Conservation (phyloP, 92 coral and sea anemone genomes). For the Zoanthus sansibaricus region DNA sequence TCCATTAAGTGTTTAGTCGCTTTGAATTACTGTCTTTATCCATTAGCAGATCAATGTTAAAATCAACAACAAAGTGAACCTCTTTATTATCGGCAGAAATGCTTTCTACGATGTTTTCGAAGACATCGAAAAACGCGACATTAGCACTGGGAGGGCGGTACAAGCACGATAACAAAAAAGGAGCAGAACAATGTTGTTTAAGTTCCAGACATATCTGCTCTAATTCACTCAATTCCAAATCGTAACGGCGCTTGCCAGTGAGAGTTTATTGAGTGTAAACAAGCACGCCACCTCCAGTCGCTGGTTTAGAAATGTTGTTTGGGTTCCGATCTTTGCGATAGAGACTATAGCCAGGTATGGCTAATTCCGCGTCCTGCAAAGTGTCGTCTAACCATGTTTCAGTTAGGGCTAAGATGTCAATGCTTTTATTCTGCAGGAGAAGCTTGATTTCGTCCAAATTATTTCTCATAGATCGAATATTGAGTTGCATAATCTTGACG, state of each 20-base stretch:
- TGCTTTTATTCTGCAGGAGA: not conserved
- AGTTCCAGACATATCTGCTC: constrained; percentile 24
- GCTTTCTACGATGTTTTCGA: not conserved
- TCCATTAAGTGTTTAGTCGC: constrained; percentile 29
- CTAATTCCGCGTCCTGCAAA: constrained; percentile 9
- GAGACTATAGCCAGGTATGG: constrained; percentile 19
- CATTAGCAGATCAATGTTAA: constrained; percentile 34
- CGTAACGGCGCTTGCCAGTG: not conserved
- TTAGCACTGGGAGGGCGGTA: constrained; percentile 23
- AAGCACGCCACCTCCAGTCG: constrained; percentile 8
- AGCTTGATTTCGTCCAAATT: constrained; percentile 21
- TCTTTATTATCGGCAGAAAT: constrained; percentile 36
- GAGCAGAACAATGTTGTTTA: constrained; percentile 6
- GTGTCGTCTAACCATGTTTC: constrained; percentile 34
- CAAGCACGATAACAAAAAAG: constrained; percentile 12
- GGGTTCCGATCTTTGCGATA: constrained; percentile 33
- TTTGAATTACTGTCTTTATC: constrained; percentile 20
- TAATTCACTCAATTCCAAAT: constrained; percentile 11
- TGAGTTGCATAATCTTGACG: constrained; percentile 21
- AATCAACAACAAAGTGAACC: constrained; percentile 39
- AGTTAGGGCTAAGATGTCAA: constrained; percentile 10
- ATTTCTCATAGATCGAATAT: not conserved
- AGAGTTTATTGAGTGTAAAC: not conserved
- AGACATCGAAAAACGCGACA: no score
- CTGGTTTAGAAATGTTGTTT: not conserved